These are phyloP conservation scores for Falco biarmicus DNA, from an alignment of 2,797 vertebrate genomes.

Conservation along the genomic window DNA sequence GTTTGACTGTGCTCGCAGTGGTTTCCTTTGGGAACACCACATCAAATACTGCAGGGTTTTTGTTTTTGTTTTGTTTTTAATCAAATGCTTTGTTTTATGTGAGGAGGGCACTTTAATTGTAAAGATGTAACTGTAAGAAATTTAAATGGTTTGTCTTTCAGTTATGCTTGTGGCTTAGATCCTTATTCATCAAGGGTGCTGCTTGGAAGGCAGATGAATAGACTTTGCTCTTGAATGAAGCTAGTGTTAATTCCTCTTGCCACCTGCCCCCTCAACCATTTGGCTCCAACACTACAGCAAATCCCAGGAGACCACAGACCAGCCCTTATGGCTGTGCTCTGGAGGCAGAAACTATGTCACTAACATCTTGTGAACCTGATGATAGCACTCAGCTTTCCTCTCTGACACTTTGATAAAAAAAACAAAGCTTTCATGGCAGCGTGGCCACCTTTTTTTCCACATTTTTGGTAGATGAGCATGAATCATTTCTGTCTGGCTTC, in stretches of 20 bases:
- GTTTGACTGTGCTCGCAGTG: background rate
- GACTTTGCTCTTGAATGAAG: conserved; percentile 42
- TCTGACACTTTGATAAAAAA: background rate
- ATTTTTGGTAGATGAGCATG: background rate
- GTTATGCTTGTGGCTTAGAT: background rate
- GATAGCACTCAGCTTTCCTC: background rate
- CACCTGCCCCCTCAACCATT: conserved; percentile 37
- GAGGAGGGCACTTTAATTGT: background rate
- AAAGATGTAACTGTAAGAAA: background rate
- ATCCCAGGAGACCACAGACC: background rate
- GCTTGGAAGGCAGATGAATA: conserved; percentile 20
- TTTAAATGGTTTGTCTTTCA: background rate
- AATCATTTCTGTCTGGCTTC: conserved; percentile 9
- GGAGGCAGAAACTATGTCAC: background rate
- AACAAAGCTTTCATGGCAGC: background rate
- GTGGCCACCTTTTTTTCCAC: background rate
- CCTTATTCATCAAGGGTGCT: background rate
- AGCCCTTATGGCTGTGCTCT: background rate
- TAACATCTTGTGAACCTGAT: background rate
- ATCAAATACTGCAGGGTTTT: background rate
- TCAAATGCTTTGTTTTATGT: background rate
- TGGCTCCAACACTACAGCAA: background rate
- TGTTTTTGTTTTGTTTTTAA: background rate
- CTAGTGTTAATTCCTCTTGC: conserved; percentile 37
- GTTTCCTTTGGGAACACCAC: background rate